Conservation (phyloP, 1,140 invertebrate species). For the Rhopalosiphum padi region DNA sequence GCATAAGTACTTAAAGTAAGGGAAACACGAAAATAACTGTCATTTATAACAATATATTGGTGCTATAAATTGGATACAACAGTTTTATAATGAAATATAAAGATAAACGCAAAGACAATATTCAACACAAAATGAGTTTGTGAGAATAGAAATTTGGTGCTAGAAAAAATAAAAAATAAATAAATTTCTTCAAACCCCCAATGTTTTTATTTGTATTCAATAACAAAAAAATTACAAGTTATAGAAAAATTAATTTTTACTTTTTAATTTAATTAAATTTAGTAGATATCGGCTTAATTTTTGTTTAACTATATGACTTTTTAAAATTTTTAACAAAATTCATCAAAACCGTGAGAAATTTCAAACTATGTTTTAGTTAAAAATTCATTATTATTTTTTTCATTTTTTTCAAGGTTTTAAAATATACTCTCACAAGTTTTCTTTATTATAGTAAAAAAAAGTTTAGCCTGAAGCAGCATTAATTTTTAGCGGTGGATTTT, state of each 20-base stretch:
- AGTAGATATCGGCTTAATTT: neutral
- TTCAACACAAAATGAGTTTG: neutral
- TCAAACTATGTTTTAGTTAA: no score
- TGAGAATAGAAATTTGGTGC: neutral
- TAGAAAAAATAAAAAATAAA: neutral
- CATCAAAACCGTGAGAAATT: no score
- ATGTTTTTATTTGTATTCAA: neutral
- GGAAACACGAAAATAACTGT: neutral
- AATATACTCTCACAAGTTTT: no score
- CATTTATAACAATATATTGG: neutral
- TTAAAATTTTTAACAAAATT: no score
- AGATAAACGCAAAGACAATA: neutral
- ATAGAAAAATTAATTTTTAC: neutral
- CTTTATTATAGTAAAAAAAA: no score
- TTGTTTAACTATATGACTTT: neutral
- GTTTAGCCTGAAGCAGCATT: no score
- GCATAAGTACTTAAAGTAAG: neutral
- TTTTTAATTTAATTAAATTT: neutral
- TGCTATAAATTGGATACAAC: neutral
- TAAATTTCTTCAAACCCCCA: neutral
- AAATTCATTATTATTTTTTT: no score
- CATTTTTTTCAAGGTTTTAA: no score
- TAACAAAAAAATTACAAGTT: neutral
- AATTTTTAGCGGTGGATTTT: no score
- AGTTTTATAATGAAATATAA: neutral